Percentiles rank a stretch among this genome's conserved stretches.
Conservation (phyloP, 2,888 invertebrate genomes). For the Odontocerum albicorne region DNA sequence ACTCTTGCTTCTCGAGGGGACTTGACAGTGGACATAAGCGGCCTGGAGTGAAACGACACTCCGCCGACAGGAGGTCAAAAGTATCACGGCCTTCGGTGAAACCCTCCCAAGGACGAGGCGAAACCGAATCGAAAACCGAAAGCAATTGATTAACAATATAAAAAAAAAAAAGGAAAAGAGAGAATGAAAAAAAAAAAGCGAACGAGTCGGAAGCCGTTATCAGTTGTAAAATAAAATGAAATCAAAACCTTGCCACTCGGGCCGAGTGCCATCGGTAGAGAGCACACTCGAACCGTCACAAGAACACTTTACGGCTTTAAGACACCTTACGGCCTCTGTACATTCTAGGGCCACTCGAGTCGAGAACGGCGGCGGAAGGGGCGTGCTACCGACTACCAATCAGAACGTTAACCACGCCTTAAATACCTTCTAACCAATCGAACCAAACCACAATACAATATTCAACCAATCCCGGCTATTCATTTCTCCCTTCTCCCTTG, state of each 20-base stretch:
- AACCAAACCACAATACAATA: not conserved
- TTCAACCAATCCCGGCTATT: conserved; percentile 1
- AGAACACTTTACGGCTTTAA: conserved; percentile 37
- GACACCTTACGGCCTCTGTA: conserved; percentile 34
- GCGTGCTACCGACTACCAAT: conserved; percentile 53
- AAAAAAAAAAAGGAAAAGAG: conserved; percentile 2
- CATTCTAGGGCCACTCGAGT: conserved; percentile 23
- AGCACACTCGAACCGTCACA: conserved; percentile 35
- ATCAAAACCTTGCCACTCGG: conserved; percentile 39
- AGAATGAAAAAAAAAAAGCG: conserved; percentile 27
- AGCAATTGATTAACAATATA: conserved; percentile 23
- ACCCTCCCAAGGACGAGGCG: no score
- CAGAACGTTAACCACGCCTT: conserved; percentile 13
- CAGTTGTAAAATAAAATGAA: conserved; percentile 37
- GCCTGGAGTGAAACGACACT: no score
- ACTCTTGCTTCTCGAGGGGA: no score
- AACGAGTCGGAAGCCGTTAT: conserved; percentile 30
- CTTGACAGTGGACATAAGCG: no score
- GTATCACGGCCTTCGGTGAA: no score
- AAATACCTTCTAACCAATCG: conserved; percentile 5
- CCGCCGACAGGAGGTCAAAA: no score
- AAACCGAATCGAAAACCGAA: conserved; percentile 12
- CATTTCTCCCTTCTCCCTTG: conserved; percentile 8
- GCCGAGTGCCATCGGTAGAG: conserved; percentile 34
- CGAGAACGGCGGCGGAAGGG: conserved; percentile 57